Evolutionary conservation across 2,113 vertebrate species (phyloP).

Genomic region (Cacatua alba): DNA sequence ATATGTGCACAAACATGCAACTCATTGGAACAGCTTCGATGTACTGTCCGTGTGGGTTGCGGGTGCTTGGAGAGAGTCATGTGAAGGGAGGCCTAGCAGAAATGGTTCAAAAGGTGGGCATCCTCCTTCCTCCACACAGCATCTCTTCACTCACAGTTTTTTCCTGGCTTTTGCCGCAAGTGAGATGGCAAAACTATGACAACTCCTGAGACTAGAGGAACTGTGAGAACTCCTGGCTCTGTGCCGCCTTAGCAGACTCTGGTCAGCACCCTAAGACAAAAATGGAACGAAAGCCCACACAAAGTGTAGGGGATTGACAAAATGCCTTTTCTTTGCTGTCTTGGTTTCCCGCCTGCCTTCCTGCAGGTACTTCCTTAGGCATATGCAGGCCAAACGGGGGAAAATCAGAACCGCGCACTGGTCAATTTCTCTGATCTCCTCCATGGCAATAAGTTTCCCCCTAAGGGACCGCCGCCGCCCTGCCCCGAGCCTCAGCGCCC

Average conservation of each 20-base stretch:
- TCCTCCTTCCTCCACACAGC: no score
- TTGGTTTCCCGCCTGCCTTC: background rate
- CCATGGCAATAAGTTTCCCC: accelerated
- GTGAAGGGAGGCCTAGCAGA: background rate
- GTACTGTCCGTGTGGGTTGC: accelerated
- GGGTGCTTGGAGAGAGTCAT: accelerated
- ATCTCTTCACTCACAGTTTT: accelerated
- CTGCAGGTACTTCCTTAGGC: no score
- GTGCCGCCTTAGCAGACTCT: no score
- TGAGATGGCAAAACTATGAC: background rate
- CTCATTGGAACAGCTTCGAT: background rate
- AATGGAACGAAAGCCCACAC: accelerated
- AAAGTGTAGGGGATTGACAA: accelerated
- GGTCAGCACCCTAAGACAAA: accelerated
- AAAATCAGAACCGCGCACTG: background rate
- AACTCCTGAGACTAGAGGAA: background rate
- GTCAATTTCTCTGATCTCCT: background rate
- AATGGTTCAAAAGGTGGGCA: accelerated
- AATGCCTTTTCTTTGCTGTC: background rate
- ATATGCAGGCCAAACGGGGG: accelerated
- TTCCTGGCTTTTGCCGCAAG: background rate
- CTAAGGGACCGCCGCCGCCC: background rate
- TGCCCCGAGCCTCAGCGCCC: accelerated
- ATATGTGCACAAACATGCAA: accelerated
- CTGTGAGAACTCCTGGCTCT: background rate